Base-by-base conservation (phyloP, 64 coral and sea anemone genomes). In the Montipora capricornis region DNA sequence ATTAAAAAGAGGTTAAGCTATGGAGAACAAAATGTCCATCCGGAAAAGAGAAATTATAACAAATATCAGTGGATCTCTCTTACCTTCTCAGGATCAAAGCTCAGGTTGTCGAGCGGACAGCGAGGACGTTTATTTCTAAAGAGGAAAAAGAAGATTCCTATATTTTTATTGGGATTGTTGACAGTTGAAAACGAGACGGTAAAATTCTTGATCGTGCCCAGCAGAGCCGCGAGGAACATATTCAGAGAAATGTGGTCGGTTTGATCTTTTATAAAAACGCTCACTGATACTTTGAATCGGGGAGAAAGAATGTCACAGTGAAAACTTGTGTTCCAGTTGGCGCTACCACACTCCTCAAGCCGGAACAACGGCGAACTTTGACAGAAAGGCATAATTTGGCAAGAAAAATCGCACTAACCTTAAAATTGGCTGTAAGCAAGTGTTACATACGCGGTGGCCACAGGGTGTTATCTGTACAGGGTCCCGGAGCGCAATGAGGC, bases 381-480 rank as follows among this genome's bases (percentile, higher is more conserved):
- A 57, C 6, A 57, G 53, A 57, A 57, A 57, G 53, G 6, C 2
- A 57, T 8, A 57, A 19, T 19, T 69, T 49, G 15, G 47, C 16
- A 49, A 49, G 46, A 44, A 5, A 47, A 19, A 6, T 49, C 22
- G 4, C 46, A 78, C 76, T 49, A 62, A 93, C 97, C 91, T 98
- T 76, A 99, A 71, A 70, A 99, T 99, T 15, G 98, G 98, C 49
- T 99, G 88, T 19, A 99, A 90, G 84, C 98, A 99, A 20, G 89
- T 96, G 62, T 85, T 93, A 86, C 98, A 99, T 19, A 99, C 80
- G 2, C 98, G 92, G 81, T 99, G 98, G 46, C 98, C 98, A 44
- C 98, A 99, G 20, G 98, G 98, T 5, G 98, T 99, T 46, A 99
- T 95, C 69, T 99, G 98, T 6, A 99, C 89, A 4, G 98, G 98